Evolutionary conservation across 1,140 invertebrate species (phyloP).

Genomic region (Proctacanthus coquilletti): DNA sequence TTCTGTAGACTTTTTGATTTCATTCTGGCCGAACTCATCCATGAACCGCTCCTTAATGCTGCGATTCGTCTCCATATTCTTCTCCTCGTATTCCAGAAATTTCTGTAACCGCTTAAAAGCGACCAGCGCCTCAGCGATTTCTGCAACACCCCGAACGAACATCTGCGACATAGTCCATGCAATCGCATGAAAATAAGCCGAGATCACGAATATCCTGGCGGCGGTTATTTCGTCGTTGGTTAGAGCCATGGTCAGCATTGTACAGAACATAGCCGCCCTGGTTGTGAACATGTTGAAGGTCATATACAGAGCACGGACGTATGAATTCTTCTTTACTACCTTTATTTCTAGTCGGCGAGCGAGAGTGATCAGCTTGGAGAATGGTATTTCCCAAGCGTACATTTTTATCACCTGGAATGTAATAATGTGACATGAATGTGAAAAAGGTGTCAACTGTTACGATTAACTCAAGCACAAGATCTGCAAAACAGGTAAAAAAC

Average conservation of each 20-base stretch:
- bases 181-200: conserved; percentile 45
- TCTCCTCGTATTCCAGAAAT: conserved; percentile 37
- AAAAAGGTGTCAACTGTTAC: not conserved
- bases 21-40: not conserved
- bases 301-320: conserved; percentile 55
- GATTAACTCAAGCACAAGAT: no score
- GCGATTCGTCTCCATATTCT: no score
- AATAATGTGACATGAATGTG: not conserved
- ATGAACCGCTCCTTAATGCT: not conserved
- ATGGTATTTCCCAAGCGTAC: conserved; percentile 64
- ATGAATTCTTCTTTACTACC: conserved; percentile 46
- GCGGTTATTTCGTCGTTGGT: conserved; percentile 36
- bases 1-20: conserved; percentile 3
- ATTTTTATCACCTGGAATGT: conserved; percentile 57
- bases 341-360: conserved; percentile 44
- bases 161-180: conserved; percentile 49
- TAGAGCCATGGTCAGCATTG: conserved; percentile 42
- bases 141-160: conserved; percentile 52
- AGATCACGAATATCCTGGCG: conserved; percentile 47
- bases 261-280: conserved; percentile 46
- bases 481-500: no score
- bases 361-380: conserved; percentile 40
- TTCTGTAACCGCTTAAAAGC: conserved; percentile 40
- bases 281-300: conserved; percentile 54
- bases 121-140: conserved; percentile 41